Percentiles rank a stretch among this genome's conserved stretches.
phyloP scores from a whole-genome alignment of 30 jellyfish, hydroid and myxozoan genomes.

The Aurelia sp. region DNA sequence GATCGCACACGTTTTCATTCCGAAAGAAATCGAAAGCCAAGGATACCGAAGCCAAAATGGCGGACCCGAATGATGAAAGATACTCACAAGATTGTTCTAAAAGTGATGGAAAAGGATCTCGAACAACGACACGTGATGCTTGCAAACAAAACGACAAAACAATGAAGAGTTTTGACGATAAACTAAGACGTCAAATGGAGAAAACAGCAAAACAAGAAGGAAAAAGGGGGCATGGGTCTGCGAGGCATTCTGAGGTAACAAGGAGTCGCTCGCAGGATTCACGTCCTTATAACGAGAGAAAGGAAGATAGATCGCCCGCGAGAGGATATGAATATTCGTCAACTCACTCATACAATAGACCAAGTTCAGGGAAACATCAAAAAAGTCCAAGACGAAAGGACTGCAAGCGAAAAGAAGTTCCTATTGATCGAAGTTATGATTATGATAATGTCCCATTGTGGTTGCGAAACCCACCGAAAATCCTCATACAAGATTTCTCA shows the following conservation, averaged over 20 bases:
- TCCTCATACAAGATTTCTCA: slow-evolving; percentile 63
- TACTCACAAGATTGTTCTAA: not conserved
- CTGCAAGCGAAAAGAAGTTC: slow-evolving; percentile 39
- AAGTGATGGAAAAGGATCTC: not conserved
- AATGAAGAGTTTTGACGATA: not conserved
- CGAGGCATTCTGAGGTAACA: slow-evolving; percentile 31
- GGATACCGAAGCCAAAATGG: slow-evolving; percentile 34
- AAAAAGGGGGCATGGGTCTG: not conserved
- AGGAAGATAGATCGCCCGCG: slow-evolving; percentile 20
- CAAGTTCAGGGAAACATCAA: slow-evolving; percentile 12
- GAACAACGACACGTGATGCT: not conserved
- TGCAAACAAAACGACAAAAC: not conserved
- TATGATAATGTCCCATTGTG: slow-evolving; percentile 38
- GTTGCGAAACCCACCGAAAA: slow-evolving; percentile 63
- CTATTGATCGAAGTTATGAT: slow-evolving; percentile 23
- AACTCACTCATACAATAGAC: slow-evolving; percentile 17
- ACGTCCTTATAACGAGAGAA: slow-evolving; percentile 15
- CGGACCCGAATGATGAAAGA: not conserved
- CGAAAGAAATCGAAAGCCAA: slow-evolving; percentile 53
- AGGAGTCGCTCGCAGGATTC: slow-evolving; percentile 24
- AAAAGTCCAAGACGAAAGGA: slow-evolving; percentile 21
- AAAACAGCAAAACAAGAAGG: not conserved
- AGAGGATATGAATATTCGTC: not conserved
- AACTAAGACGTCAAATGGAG: slow-evolving; percentile 5
- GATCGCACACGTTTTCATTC: slow-evolving; percentile 52